Evolutionary conservation across 2,113 vertebrate genomes (phyloP).

Genomic region (Noturus placidus): DNA sequence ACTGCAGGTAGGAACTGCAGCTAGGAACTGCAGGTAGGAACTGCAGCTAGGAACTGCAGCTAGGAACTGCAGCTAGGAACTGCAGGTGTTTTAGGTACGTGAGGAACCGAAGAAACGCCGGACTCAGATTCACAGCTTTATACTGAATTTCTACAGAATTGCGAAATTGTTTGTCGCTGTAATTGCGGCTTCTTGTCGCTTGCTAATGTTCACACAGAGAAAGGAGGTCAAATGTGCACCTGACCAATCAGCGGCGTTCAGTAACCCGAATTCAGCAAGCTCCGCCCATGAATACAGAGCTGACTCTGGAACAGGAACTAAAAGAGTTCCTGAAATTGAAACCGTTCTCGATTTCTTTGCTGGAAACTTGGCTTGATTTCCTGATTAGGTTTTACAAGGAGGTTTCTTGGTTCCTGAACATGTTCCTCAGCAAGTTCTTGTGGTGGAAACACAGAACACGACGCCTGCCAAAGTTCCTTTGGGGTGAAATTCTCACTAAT

Average conservation of each 20-base stretch:
- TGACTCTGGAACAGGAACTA: background rate
- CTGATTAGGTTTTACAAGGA: background rate
- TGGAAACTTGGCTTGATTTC: background rate
- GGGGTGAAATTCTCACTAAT: background rate
- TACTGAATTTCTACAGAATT: background rate
- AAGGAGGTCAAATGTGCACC: background rate
- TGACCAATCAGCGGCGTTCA: background rate
- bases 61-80: no score
- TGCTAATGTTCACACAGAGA: background rate
- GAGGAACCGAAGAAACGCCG: no score
- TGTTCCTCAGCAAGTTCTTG: background rate
- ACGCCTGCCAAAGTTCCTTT: background rate
- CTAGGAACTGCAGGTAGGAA: no score
- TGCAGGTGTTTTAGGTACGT: no score
- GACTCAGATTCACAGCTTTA: no score
- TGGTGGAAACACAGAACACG: background rate
- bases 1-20: no score
- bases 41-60: no score
- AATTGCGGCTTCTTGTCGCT: background rate
- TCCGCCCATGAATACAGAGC: background rate
- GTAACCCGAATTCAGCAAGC: background rate
- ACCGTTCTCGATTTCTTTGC: background rate
- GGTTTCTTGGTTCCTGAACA: background rate
- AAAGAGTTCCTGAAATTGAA: background rate
- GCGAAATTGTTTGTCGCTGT: no score